A percentile compares a stretch with the other conserved stretches of the same genome.
phyloP scores from a whole-genome alignment of 2,888 invertebrate genomes.

The Perizoma flavofasciatum region DNA sequence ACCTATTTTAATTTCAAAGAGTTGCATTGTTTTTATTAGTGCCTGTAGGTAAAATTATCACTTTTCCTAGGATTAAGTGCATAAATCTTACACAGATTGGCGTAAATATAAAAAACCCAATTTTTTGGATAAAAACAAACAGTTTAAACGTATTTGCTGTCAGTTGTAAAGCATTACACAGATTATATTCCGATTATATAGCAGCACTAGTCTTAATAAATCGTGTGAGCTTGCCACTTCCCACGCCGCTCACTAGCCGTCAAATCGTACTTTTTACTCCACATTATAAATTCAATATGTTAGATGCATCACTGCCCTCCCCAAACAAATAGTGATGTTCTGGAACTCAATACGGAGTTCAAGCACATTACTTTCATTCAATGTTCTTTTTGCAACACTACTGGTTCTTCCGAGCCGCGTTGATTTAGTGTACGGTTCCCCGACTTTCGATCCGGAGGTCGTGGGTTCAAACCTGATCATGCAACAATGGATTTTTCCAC shows the following conservation, averaged over 20 bases:
- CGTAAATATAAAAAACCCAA: background rate
- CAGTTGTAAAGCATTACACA: slow-evolving; percentile 31
- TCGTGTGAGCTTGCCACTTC: slow-evolving; percentile 62
- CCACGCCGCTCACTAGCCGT: slow-evolving; percentile 70
- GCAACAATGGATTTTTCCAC: too few species aligned
- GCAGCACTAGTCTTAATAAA: slow-evolving; percentile 46
- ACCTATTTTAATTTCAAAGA: too few species aligned
- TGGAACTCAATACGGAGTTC: too few species aligned
- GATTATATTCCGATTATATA: slow-evolving; percentile 32
- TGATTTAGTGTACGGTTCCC: too few species aligned
- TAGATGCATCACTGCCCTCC: slow-evolving; percentile 72
- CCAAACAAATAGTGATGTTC: slow-evolving; percentile 38
- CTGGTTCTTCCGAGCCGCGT: too few species aligned
- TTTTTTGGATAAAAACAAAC: slow-evolving; percentile 16
- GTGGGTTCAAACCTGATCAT: too few species aligned
- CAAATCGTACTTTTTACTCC: slow-evolving; percentile 72
- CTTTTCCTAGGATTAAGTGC: too few species aligned
- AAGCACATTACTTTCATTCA: too few species aligned
- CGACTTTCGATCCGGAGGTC: too few species aligned
- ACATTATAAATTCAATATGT: slow-evolving; percentile 73
- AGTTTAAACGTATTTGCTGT: slow-evolving; percentile 15
- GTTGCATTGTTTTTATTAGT: too few species aligned
- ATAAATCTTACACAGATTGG: too few species aligned
- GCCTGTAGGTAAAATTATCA: background rate
- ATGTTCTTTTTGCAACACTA: too few species aligned